These are phyloP conservation scores for Pteronura brasiliensis DNA, from an alignment of 2,113 vertebrate species.

Conservation along the genomic window DNA sequence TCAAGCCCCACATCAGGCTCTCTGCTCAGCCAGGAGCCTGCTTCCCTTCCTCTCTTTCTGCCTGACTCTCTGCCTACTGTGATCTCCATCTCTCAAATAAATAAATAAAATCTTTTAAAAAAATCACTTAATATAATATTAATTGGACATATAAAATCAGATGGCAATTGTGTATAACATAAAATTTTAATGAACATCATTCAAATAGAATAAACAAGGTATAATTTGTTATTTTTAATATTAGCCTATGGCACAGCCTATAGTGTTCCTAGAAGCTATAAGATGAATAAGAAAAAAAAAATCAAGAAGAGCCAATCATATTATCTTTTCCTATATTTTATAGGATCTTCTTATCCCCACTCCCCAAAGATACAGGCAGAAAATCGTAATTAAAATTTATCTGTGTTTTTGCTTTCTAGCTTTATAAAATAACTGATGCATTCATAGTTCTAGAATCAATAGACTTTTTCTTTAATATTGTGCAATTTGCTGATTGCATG, in stretches of 20 bases:
- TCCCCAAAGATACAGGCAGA: background rate
- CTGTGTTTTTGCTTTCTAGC: background rate
- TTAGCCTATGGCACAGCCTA: background rate
- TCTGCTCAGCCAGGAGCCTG: no score
- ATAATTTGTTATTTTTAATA: conserved; percentile 47
- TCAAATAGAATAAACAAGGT: conserved; percentile 13
- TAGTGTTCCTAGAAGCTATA: background rate
- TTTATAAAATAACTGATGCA: background rate
- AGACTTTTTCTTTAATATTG: background rate
- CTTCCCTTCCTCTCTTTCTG: no score
- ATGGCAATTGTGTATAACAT: background rate
- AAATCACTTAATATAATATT: conserved; percentile 15
- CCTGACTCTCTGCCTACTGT: no score
- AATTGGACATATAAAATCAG: conserved; percentile 37
- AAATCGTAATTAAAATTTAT: background rate
- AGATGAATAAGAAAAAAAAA: background rate
- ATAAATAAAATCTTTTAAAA: background rate
- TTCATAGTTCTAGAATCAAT: background rate
- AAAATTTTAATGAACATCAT: conserved; percentile 35
- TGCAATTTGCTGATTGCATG: background rate
- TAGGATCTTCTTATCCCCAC: background rate
- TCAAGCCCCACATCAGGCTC: no score
- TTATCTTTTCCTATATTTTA: background rate
- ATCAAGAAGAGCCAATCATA: background rate
- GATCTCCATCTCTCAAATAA: no score